A percentile compares a stretch with the other conserved stretches of the same genome.
These are phyloP conservation scores for Sturnus vulgaris DNA, from an alignment of 2,113 vertebrate species.

Conservation along the genomic window DNA sequence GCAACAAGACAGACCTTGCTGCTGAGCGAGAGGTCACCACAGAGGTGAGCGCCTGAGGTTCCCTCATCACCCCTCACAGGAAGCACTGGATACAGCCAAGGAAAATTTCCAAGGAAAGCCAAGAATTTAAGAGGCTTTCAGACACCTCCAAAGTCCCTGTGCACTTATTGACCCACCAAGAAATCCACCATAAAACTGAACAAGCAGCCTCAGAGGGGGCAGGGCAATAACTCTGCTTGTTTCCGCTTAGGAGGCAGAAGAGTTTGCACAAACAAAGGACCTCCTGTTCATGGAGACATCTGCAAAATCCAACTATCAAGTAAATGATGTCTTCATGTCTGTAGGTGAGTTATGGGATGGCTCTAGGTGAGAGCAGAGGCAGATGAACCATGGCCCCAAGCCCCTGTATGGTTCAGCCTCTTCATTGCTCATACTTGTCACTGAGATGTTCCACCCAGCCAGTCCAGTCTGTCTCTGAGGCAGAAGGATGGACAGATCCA, in stretches of 20 bases:
- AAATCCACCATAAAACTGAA: background rate
- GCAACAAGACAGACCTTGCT: constrained; percentile 78
- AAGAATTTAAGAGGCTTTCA: background rate
- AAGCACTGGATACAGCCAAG: background rate
- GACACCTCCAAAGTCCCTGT: rapidly evolving
- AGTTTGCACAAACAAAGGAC: constrained; percentile 63
- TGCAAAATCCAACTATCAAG: constrained; percentile 69
- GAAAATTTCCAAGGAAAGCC: background rate
- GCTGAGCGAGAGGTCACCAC: constrained; percentile 64
- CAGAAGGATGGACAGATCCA: background rate
- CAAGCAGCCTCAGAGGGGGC: background rate
- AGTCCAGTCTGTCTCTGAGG: background rate
- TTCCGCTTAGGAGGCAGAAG: constrained; percentile 72
- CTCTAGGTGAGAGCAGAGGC: background rate
- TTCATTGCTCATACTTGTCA: background rate
- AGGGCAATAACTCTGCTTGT: background rate
- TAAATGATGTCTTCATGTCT: constrained; percentile 57
- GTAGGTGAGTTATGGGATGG: constrained; percentile 65
- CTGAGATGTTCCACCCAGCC: background rate
- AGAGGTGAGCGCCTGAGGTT: constrained; percentile 52
- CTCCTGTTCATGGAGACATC: constrained; percentile 79
- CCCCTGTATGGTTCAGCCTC: background rate
- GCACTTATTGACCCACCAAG: background rate
- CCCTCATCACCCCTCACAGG: background rate
- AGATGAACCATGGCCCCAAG: background rate